Evolutionary conservation across 2,113 vertebrate species (phyloP).

Genomic region (Rhineura floridana): DNA sequence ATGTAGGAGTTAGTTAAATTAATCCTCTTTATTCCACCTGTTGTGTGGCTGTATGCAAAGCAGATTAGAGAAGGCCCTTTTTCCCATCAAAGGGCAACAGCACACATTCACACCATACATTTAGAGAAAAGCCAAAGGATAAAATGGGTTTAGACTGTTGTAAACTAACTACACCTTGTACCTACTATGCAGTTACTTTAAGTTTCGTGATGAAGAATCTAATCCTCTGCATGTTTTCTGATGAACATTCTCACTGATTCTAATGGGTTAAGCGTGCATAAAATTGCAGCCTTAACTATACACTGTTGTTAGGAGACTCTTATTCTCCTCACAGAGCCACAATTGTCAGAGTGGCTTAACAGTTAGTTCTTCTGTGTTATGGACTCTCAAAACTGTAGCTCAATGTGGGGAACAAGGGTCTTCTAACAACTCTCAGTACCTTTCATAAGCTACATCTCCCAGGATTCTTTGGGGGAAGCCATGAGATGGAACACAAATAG

Average conservation of each 20-base stretch:
- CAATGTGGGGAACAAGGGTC: too few species aligned
- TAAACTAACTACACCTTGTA: background rate
- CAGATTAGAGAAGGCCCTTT: background rate
- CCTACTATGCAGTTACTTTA: background rate
- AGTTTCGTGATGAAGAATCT: background rate
- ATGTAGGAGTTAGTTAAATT: conserved; percentile 23
- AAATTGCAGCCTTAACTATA: background rate
- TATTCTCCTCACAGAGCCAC: too few species aligned
- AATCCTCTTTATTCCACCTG: conserved; percentile 29
- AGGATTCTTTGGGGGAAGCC: too few species aligned
- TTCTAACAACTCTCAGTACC: too few species aligned
- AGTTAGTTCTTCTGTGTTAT: too few species aligned
- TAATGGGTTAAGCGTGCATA: background rate
- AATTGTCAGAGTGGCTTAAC: too few species aligned
- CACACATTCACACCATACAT: background rate
- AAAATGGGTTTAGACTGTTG: background rate
- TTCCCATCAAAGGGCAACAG: conserved; percentile 52
- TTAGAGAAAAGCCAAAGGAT: too few species aligned
- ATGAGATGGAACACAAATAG: too few species aligned
- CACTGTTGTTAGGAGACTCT: too few species aligned
- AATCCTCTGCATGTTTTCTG: background rate
- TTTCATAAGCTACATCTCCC: too few species aligned
- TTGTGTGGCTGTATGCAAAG: conserved; percentile 42
- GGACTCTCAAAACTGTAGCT: too few species aligned
- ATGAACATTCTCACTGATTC: background rate